Percentiles rank a stretch among this genome's conserved stretches.
Conservation (phyloP, 2,797 vertebrate genomes). For the Anas bernieri region DNA sequence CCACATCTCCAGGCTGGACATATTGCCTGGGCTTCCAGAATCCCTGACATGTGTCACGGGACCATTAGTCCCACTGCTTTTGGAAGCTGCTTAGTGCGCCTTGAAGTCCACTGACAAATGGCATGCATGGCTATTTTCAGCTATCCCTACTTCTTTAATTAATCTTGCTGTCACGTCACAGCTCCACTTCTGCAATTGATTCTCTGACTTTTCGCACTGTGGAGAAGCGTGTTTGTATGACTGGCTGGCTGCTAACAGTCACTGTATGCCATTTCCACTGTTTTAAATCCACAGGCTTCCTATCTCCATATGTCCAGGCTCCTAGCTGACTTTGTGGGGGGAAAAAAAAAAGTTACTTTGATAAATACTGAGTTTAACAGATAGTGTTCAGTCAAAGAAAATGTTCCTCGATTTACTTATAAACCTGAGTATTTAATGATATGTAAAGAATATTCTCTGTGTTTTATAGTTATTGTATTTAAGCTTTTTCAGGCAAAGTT, state of each 20-base stretch:
- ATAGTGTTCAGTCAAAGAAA: not conserved
- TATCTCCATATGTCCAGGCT: not conserved
- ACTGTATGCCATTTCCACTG: not conserved
- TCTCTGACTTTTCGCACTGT: not conserved
- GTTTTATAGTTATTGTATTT: not conserved
- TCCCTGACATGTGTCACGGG: not conserved
- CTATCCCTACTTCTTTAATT: conserved; percentile 6
- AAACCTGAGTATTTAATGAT: not conserved
- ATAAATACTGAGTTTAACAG: not conserved
- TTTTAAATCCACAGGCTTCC: not conserved
- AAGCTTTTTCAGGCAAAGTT: not conserved
- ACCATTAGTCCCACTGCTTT: conserved; percentile 10
- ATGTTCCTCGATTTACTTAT: not conserved
- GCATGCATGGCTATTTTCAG: not conserved
- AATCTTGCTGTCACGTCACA: conserved; percentile 25
- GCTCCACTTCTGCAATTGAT: conserved; percentile 31
- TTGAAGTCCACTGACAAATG: conserved; percentile 38
- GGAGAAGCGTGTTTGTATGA: not conserved
- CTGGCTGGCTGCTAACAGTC: not conserved
- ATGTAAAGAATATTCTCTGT: not conserved
- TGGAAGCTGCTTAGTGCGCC: not conserved
- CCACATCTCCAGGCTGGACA: not conserved
- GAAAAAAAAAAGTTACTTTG: not conserved
- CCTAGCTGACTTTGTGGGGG: not conserved
- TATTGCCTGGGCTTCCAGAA: not conserved